Evolutionary conservation across 1,140 invertebrate species (phyloP), one percentile per base, ranked within the genome.

Genomic region (Heliconius eleuchia): DNA sequence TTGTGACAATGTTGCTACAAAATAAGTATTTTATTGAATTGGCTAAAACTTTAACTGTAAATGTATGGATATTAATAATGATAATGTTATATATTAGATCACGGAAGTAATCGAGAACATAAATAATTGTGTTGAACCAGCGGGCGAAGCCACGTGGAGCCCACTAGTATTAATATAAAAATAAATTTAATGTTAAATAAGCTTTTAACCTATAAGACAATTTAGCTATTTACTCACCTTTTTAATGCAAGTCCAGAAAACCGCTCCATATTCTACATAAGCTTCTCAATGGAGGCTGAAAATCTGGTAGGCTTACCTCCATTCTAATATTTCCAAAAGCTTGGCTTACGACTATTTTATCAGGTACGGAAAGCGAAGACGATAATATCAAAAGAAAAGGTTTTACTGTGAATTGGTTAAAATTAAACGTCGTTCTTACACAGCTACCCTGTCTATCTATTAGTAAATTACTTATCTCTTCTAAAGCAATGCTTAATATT

Each of bases 281-380:
- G 77, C 77, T 83, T 77, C 79, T 78, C 77, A 81, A 83, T 83
- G 74, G 79, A 76, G 79, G 70, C 71, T 74, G 79, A 83, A 66
- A 79, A 81, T 81, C 82, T 81, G 55, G 77, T 76, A 78, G 76
- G 78, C 82, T 81, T 79, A 76, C 80, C 71, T 83, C 80, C 73
- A 83, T 78, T 77, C 73, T 83, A 82, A 81, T 83, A 80, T 83
- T 82, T 73, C 52, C 73, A 57, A 78, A 78, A 78, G 80, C 80
- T 76, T 16, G 76, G 80, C 76, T 81, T 81, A 81, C 80, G 73
- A 78, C 78, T 81, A 81, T 78, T 81, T 80, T 81, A 73, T 81
- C 73, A 74, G 80, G 55, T 74, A 55, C 60, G 76, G 76, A 72
- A 75, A 78, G 60, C 46, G 80, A 30, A 37, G 42, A 34, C 77